Conservation (phyloP, 1,140 invertebrate species). For the Varroa destructor region DNA sequence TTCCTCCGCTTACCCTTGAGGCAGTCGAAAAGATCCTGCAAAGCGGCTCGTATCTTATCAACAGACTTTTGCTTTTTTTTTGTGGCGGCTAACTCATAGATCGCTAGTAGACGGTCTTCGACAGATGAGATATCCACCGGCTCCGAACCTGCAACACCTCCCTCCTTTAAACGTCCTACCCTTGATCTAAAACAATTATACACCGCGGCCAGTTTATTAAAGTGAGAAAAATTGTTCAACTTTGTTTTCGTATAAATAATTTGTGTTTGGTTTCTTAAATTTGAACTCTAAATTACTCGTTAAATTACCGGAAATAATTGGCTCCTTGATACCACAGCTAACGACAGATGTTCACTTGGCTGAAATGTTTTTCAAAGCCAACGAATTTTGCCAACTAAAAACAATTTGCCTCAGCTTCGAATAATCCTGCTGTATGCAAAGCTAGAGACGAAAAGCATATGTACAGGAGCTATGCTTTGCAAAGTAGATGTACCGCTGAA, state of each 20-base stretch:
- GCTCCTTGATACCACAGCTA: not conserved
- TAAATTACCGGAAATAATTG: not conserved
- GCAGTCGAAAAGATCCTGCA: constrained; percentile 11
- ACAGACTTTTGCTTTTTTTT: constrained; percentile 25
- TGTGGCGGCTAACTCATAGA: not conserved
- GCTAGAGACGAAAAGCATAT: no score
- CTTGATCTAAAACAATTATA: not conserved
- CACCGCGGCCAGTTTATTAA: not conserved
- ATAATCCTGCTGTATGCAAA: no score
- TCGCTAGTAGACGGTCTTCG: not conserved
- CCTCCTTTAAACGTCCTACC: not conserved
- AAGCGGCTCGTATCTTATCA: constrained; percentile 7
- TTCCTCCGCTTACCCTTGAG: not conserved
- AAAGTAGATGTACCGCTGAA: no score
- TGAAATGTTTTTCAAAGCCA: not conserved
- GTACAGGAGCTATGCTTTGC: no score
- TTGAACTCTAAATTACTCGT: not conserved
- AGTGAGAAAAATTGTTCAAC: not conserved
- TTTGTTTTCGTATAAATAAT: not conserved
- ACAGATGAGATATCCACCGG: not conserved
- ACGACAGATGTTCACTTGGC: not conserved
- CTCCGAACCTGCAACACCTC: constrained; percentile 12
- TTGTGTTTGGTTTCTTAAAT: not conserved
- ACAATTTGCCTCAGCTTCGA: no score
- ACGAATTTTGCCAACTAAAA: no score